A percentile compares a stretch with the other conserved stretches of the same genome.
Evolutionary conservation across 2,797 vertebrate species (phyloP).

Genomic region (Catharus ustulatus): DNA sequence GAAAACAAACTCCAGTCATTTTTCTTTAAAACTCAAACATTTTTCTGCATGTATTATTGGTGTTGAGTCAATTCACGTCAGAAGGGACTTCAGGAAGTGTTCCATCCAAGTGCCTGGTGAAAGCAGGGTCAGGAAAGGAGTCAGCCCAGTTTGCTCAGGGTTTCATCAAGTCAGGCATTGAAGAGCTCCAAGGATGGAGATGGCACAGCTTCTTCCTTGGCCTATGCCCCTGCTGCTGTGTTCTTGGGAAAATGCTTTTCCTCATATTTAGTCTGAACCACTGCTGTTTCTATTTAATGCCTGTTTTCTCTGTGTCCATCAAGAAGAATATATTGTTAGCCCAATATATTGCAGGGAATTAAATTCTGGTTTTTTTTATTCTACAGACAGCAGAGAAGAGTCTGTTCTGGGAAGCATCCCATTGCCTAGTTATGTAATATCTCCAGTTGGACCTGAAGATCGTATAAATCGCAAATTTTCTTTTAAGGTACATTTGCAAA

Average conservation of each 20-base stretch:
- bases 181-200: neutral
- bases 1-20: neutral
- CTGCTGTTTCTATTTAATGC: neutral
- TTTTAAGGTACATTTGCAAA: constrained; percentile 88
- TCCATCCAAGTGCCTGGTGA: neutral
- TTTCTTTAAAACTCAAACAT: neutral
- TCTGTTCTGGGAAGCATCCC: constrained; percentile 94
- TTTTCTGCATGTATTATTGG: neutral
- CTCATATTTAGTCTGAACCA: neutral
- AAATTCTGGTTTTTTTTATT: constrained; percentile 7
- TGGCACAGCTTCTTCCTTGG: neutral
- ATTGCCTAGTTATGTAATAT: constrained; percentile 92
- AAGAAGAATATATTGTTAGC: neutral
- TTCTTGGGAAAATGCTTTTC: neutral
- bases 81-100: neutral
- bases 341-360: neutral
- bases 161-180: rapidly evolving
- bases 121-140: neutral
- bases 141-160: neutral
- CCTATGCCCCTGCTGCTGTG: neutral
- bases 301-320: neutral
- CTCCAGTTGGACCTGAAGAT: constrained; percentile 91
- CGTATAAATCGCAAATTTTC: constrained; percentile 96
- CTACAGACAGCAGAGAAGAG: constrained; percentile 96
- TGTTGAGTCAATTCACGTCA: neutral